phyloP scores from a whole-genome alignment of 2,888 invertebrate species.

The Drosophila antonietae region DNA sequence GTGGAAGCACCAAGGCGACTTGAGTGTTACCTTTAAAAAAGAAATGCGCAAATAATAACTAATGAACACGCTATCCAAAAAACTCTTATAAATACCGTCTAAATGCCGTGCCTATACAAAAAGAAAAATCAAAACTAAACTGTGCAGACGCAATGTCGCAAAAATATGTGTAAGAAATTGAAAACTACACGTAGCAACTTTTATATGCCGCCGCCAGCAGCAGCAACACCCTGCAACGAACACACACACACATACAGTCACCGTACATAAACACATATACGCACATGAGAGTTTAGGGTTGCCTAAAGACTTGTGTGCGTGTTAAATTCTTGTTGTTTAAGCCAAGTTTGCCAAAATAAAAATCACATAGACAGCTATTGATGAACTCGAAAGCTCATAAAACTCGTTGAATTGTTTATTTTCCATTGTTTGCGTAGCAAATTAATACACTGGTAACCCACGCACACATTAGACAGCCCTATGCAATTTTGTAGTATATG shows the following conservation, averaged over 20 bases:
- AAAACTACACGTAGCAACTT: slow-evolving; percentile 80
- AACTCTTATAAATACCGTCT: not conserved
- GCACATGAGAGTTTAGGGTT: slow-evolving; percentile 57
- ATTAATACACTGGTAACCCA: slow-evolving; percentile 27
- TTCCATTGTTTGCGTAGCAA: slow-evolving; percentile 38
- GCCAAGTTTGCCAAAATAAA: slow-evolving; percentile 7
- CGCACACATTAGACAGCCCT: slow-evolving; percentile 60
- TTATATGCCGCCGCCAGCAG: slow-evolving; percentile 55
- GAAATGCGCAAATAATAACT: slow-evolving; percentile 8
- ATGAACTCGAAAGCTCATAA: slow-evolving; percentile 1
- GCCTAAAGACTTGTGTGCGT: slow-evolving; percentile 43
- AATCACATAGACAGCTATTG: slow-evolving; percentile 3
- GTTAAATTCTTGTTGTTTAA: slow-evolving; percentile 14
- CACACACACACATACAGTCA: slow-evolving; percentile 29
- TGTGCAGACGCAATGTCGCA: slow-evolving; percentile 20
- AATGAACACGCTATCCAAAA: slow-evolving; percentile 24
- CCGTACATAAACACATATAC: slow-evolving; percentile 45
- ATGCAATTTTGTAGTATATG: slow-evolving; percentile 51
- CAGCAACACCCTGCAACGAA: slow-evolving; percentile 76
- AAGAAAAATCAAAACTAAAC: slow-evolving; percentile 20
- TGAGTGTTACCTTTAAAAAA: slow-evolving; percentile 49
- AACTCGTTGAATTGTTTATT: slow-evolving; percentile 11
- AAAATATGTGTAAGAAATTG: slow-evolving; percentile 46
- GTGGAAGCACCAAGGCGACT: not conserved
- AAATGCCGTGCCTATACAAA: not conserved